Conservation (phyloP, 2,113 vertebrate genomes). For the Bufo bufo region DNA sequence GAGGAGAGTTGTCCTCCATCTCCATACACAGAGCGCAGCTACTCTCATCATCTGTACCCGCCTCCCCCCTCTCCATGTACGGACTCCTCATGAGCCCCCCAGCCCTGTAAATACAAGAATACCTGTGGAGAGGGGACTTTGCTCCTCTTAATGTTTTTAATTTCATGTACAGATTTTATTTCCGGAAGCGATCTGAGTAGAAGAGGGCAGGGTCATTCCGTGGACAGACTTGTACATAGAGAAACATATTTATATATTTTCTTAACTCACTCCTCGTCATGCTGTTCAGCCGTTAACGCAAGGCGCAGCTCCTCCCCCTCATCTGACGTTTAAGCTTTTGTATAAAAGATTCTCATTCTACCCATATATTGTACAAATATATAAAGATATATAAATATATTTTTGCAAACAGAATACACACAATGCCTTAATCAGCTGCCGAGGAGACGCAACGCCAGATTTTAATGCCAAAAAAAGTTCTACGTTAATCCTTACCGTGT, state of each 20-base stretch:
- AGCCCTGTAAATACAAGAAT: slow-evolving; percentile 82
- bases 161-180: slow-evolving; percentile 73
- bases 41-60: slow-evolving; percentile 94
- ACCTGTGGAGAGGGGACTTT: slow-evolving; percentile 57
- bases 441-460: neutral
- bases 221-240: slow-evolving; percentile 91
- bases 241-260: slow-evolving; percentile 99
- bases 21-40: slow-evolving; percentile 94
- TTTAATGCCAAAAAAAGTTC: no score
- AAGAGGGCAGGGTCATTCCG: neutral
- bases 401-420: slow-evolving; percentile 86
- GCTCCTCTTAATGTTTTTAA: slow-evolving; percentile 57
- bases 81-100: slow-evolving; percentile 91
- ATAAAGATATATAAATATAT: slow-evolving; percentile 70
- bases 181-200: slow-evolving; percentile 33
- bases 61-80: slow-evolving; percentile 95
- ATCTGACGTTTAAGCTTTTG: slow-evolving; percentile 71
- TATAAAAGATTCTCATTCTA: slow-evolving; percentile 72
- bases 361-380: slow-evolving; percentile 53
- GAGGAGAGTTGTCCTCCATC: slow-evolving; percentile 98
- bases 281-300: slow-evolving; percentile 59
- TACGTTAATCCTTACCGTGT: no score
- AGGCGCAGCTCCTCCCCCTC: neutral
- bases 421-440: slow-evolving; percentile 90
- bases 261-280: slow-evolving; percentile 82